Evolutionary conservation across 2,797 vertebrate species (phyloP).

Genomic region (Poecilia wingei): DNA sequence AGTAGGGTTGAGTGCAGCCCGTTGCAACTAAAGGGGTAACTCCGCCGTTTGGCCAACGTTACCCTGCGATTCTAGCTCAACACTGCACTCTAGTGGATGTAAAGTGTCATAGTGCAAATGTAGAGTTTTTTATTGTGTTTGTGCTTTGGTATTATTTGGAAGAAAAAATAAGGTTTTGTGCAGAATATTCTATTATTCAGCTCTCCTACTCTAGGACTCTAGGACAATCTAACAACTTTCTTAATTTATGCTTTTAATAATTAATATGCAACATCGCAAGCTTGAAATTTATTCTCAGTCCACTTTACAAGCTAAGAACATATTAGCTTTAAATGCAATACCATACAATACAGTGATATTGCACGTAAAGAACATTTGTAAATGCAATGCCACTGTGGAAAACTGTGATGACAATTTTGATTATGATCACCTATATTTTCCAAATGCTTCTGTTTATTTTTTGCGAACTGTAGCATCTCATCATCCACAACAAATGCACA

Average conservation of each 20-base stretch:
- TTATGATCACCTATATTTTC: too few relatives aligned
- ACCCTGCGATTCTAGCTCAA: conserved; percentile 68
- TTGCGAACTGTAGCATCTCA: too few relatives aligned
- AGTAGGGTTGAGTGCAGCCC: conserved; percentile 22
- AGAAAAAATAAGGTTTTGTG: background rate
- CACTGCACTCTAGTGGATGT: conserved; percentile 74
- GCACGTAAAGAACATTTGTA: too few relatives aligned
- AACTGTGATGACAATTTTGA: too few relatives aligned
- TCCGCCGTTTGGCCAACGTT: conserved; percentile 57
- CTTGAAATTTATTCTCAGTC: too few relatives aligned
- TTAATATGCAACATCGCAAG: background rate
- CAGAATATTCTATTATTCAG: background rate
- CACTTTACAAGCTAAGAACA: too few relatives aligned
- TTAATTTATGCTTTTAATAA: background rate
- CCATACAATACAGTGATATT: too few relatives aligned
- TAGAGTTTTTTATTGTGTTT: background rate
- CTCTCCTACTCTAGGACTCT: background rate
- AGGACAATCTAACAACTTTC: background rate
- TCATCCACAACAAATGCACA: too few relatives aligned
- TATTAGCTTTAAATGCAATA: too few relatives aligned
- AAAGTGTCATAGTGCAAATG: conserved; percentile 19
- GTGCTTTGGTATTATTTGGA: background rate
- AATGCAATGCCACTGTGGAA: too few relatives aligned
- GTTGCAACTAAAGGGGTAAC: conserved; percentile 60
- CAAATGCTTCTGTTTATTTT: too few relatives aligned